Percentiles rank a stretch among this genome's conserved stretches.
Evolutionary conservation across 2,888 invertebrate genomes (phyloP).

Genomic region (Trachelus tabidus): DNA sequence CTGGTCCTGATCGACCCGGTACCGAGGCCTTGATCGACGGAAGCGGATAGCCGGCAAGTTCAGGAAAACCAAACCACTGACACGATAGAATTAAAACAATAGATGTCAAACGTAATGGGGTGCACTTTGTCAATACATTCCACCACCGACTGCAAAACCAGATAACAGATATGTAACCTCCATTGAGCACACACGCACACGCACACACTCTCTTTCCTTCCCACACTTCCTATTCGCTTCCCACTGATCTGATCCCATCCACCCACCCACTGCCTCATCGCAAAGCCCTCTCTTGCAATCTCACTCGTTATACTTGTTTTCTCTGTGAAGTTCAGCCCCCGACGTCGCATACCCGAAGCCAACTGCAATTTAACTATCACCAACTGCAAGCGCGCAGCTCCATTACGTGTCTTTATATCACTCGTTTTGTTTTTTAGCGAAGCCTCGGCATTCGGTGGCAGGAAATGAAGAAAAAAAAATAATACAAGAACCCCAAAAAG

Average conservation of each 20-base stretch:
- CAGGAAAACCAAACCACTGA: conserved; percentile 6
- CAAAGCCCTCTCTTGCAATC: not conserved
- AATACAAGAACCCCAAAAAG: not conserved
- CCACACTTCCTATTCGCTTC: not conserved
- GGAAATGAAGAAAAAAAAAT: conserved; percentile 9
- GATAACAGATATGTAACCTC: not conserved
- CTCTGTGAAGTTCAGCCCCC: not conserved
- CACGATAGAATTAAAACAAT: conserved; percentile 1
- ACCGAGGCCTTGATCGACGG: not conserved
- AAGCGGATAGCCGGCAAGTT: not conserved
- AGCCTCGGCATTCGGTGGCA: conserved; percentile 8
- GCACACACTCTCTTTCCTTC: not conserved
- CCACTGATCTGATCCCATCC: not conserved
- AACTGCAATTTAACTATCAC: not conserved
- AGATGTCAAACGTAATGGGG: not conserved
- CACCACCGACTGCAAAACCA: conserved; percentile 44
- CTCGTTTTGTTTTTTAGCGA: not conserved
- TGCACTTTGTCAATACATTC: conserved; percentile 45
- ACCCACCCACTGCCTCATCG: not conserved
- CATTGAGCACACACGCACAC: too few relatives aligned
- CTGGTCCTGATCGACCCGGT: too few relatives aligned
- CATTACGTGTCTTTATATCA: not conserved
- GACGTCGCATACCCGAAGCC: not conserved
- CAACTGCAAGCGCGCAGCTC: not conserved
- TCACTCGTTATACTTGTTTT: not conserved